Evolutionary conservation across 2,888 invertebrate species (phyloP), one percentile per base, ranked within the genome.

Genomic region (Polydrusus pterygomalis): DNA sequence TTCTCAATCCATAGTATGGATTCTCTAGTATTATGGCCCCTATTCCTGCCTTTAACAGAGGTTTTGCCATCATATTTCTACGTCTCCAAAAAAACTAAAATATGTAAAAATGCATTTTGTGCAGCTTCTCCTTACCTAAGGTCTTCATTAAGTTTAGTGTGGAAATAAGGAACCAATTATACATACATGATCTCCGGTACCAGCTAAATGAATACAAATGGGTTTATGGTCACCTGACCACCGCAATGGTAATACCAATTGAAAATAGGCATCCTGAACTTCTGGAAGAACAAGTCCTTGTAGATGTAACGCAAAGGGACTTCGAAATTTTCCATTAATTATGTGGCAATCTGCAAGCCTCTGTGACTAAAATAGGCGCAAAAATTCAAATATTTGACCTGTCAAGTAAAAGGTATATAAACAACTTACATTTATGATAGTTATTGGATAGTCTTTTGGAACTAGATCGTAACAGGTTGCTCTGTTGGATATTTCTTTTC

Each of bases 181-280:
- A 77, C 80, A 90, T 90, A 97, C 97, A 90, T 99, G 99, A 89
- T 99, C 99, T 56, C 99, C 99, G 51, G 99, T 99, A 38, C 98
- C 98, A 34, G 99, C 98, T 80, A 99, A 90, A 85, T 99, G 98
- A 79, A 99, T 90, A 86, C 98, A 98, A 45, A 98, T 90, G 2
- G 97, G 97, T 84, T 94, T 94, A 81, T 91, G 90, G 17, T 89
- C 88, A 72, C 91, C 88, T 68, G 86, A 87, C 97, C 97, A 98
- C 81, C 92, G 91, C 34, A 91, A 89, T 0, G 98, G 98, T 79
- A 98, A 85, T 43, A 98, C 85, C 77, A 95, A 91, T 88, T 95
- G 94, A 87, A 97, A 98, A 88, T 94, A 92, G 0, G 97, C 97
- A 79, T 92, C 93, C 85, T 94, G 93, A 0, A 94, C 92, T 82